phyloP scores from a whole-genome alignment of 2,797 vertebrate genomes.

The Psittacula echo region DNA sequence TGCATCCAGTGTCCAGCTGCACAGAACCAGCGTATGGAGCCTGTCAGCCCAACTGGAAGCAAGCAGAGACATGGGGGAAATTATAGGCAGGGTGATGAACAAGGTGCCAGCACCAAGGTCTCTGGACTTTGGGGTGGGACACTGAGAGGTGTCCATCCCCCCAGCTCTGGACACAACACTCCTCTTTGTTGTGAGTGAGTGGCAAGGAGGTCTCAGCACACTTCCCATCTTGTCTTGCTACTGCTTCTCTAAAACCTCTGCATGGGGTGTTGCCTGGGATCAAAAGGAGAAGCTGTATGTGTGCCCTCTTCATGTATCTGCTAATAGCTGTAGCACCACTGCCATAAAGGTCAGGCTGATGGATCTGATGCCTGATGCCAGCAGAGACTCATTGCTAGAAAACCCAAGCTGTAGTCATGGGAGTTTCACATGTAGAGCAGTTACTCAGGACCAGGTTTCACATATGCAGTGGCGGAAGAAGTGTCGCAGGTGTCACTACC shows the following conservation, averaged over 20 bases:
- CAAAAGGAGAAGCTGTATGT: neutral
- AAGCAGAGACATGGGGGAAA: neutral
- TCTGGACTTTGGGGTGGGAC: neutral
- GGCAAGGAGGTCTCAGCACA: neutral
- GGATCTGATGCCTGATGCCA: neutral
- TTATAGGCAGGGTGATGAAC: neutral
- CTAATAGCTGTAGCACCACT: neutral
- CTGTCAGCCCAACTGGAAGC: neutral
- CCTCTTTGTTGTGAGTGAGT: neutral
- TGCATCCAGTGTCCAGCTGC: fast-evolving
- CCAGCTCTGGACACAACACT: neutral
- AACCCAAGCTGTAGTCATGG: neutral
- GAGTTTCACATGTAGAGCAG: neutral
- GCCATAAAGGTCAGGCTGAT: neutral
- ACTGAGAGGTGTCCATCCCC: neutral
- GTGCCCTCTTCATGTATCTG: neutral
- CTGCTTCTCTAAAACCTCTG: neutral
- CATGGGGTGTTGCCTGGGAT: neutral
- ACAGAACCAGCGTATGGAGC: neutral
- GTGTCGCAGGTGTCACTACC: neutral
- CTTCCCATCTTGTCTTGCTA: neutral
- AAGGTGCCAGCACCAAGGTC: neutral
- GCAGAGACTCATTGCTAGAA: neutral
- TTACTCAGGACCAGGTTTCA: neutral
- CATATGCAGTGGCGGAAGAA: neutral